These are phyloP conservation scores for Metallyticus violacea DNA, from an alignment of 2,888 invertebrate genomes.

Conservation along the genomic window DNA sequence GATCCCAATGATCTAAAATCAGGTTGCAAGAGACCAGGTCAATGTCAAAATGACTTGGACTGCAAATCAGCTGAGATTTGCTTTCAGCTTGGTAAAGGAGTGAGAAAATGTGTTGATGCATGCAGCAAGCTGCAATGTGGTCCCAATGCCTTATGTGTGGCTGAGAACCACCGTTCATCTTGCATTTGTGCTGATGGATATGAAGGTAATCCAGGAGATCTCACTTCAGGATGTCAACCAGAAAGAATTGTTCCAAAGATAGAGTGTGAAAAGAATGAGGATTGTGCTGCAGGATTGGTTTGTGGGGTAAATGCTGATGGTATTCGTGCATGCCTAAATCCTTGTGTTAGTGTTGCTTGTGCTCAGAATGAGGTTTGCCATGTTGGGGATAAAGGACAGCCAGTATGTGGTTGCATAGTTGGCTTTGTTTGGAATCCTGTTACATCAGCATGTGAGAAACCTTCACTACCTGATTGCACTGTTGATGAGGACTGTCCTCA, in stretches of 20 bases:
- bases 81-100: slow-evolving; percentile 70
- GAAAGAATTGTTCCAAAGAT: slow-evolving; percentile 58
- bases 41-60: slow-evolving; percentile 77
- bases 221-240: slow-evolving; percentile 74
- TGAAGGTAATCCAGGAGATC: slow-evolving; percentile 77
- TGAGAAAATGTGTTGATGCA: slow-evolving; percentile 80
- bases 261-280: slow-evolving; percentile 65
- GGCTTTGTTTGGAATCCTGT: slow-evolving; percentile 83
- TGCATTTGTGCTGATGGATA: slow-evolving; percentile 84
- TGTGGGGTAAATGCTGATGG: slow-evolving; percentile 66
- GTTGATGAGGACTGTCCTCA: slow-evolving; percentile 67
- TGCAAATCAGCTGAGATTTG: slow-evolving; percentile 84
- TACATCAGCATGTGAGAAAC: slow-evolving; percentile 78
- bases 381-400: slow-evolving; percentile 62
- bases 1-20: slow-evolving; percentile 65
- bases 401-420: slow-evolving; percentile 75
- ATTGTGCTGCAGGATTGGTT: slow-evolving; percentile 68
- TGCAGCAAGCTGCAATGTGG: slow-evolving; percentile 87
- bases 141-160: slow-evolving; percentile 83
- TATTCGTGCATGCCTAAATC: slow-evolving; percentile 67
- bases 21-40: slow-evolving; percentile 72
- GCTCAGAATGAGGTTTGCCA: slow-evolving; percentile 79
- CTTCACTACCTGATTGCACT: slow-evolving; percentile 79
- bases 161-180: slow-evolving; percentile 78
- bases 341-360: slow-evolving; percentile 78